Conservation (phyloP, 2,113 vertebrate genomes). For the Neofelis nebulosa region DNA sequence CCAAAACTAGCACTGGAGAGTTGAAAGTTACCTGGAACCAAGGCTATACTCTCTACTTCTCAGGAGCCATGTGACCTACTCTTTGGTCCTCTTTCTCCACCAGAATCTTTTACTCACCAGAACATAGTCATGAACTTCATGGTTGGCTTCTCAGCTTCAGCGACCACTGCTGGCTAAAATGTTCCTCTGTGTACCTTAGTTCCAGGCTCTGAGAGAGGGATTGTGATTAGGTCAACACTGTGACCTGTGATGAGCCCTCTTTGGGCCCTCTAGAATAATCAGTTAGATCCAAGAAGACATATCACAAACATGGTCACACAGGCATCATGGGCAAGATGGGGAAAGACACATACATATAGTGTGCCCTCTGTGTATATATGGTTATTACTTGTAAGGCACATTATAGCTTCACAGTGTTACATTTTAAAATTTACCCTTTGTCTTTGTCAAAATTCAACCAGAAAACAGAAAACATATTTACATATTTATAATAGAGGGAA, state of each 20-base stretch:
- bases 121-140: neutral
- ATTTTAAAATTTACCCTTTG: neutral
- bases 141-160: neutral
- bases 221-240: neutral
- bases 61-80: neutral
- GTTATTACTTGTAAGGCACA: neutral
- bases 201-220: neutral
- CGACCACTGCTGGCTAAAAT: neutral
- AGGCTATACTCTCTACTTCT: neutral
- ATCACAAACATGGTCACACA: neutral
- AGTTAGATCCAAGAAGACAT: neutral
- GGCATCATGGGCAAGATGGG: neutral
- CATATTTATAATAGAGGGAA: neutral
- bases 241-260: neutral
- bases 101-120: neutral
- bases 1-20: neutral
- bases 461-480: neutral
- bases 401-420: neutral
- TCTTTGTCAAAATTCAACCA: neutral
- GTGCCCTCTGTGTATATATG: neutral
- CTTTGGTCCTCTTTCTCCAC: neutral
- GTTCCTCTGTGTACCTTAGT: neutral
- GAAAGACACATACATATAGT: neutral
- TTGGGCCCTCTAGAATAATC: neutral
- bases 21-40: neutral